These are phyloP conservation scores for Anguilla obscura DNA, from an alignment of 2,797 vertebrate species.

Conservation along the genomic window DNA sequence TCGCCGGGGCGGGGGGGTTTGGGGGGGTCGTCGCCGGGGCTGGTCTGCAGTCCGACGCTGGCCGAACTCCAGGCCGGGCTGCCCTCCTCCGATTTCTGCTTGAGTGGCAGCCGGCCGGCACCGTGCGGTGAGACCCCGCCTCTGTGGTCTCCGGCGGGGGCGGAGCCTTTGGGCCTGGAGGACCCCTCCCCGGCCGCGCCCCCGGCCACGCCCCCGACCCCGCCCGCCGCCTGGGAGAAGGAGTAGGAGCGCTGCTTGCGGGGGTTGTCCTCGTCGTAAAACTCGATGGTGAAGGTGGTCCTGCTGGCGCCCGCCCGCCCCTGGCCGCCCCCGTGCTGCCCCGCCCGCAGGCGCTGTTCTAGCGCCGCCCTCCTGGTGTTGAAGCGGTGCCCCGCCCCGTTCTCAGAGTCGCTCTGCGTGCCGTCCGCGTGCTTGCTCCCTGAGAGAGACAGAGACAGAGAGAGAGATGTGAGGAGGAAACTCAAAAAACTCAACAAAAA, in stretches of 20 bases:
- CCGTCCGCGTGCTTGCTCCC: constrained; percentile 97
- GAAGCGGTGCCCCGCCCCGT: constrained; percentile 83
- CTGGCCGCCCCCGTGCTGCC: constrained; percentile 73
- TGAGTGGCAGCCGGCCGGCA: constrained; percentile 47
- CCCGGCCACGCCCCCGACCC: constrained; percentile 59
- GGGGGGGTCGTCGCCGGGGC: constrained; percentile 46
- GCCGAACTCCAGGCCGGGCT: constrained; percentile 77
- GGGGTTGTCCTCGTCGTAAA: constrained; percentile 74
- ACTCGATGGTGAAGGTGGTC: constrained; percentile 76
- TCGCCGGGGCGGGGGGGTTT: constrained; percentile 60
- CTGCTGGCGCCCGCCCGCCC: constrained; percentile 59
- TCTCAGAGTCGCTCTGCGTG: constrained; percentile 96
- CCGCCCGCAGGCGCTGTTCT: constrained; percentile 84
- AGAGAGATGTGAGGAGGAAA: not conserved
- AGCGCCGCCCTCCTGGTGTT: constrained; percentile 81
- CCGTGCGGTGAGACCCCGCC: not conserved
- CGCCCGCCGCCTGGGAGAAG: constrained; percentile 65
- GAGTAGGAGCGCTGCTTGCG: constrained; percentile 75
- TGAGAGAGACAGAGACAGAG: constrained; percentile 51
- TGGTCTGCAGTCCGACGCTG: constrained; percentile 75
- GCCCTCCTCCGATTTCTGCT: constrained; percentile 75
- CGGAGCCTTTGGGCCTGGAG: constrained; percentile 71
- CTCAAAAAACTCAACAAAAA: not conserved
- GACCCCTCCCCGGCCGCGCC: constrained; percentile 73
- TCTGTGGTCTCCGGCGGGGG: not conserved